Evolutionary conservation across 2,888 invertebrate genomes (phyloP).

Genomic region (Podotricha telesiphe): DNA sequence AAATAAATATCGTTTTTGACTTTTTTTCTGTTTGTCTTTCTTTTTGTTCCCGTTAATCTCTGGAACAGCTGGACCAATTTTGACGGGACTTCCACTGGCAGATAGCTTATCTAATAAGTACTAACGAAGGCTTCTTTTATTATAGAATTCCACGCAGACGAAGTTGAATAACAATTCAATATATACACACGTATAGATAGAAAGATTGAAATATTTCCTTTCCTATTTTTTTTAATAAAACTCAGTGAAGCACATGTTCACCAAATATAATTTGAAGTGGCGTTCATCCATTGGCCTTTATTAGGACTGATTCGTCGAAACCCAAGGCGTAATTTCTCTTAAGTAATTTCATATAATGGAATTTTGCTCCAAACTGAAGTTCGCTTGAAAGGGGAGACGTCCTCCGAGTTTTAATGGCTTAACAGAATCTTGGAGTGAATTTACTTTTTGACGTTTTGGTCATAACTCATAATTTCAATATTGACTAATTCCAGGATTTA

Average conservation of each 20-base stretch:
- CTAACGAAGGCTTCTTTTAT: too few relatives aligned
- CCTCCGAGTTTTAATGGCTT: conserved; percentile 48
- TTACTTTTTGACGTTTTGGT: conserved; percentile 45
- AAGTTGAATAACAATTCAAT: not conserved
- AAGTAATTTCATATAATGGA: conserved; percentile 48
- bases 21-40: too few relatives aligned
- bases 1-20: too few relatives aligned
- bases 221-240: conserved; percentile 12
- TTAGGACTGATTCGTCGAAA: conserved; percentile 44
- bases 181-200: not conserved
- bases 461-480: conserved; percentile 36
- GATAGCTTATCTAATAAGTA: too few relatives aligned
- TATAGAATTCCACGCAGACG: too few relatives aligned
- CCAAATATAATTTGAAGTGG: conserved; percentile 26
- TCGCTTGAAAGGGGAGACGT: conserved; percentile 45
- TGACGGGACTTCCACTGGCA: too few relatives aligned
- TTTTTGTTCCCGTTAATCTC: too few relatives aligned
- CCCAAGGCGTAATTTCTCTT: conserved; percentile 45
- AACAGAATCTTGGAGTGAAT: conserved; percentile 46
- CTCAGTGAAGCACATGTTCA: conserved; percentile 21
- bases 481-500: conserved; percentile 14
- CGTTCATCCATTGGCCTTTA: conserved; percentile 40
- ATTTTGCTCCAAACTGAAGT: conserved; percentile 47
- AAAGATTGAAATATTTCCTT: not conserved
- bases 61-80: too few relatives aligned